Conservation (phyloP, 2,888 invertebrate genomes). For the Ophion costatus region DNA sequence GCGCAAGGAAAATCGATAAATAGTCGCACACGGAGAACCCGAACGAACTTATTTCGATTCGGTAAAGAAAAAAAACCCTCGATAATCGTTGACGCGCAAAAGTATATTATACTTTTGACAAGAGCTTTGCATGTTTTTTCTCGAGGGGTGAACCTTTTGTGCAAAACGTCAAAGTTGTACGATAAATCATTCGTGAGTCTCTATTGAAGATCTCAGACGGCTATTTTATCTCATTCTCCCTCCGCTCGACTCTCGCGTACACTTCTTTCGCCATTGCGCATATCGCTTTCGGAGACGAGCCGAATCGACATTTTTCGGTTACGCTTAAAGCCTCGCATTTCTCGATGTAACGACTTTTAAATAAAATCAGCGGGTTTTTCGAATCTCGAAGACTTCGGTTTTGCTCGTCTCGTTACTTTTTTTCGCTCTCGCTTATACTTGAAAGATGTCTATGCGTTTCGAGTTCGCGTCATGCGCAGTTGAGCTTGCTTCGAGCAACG, state of each 20-base stretch:
- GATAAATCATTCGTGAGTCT: not conserved
- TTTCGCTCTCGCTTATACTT: slow-evolving; percentile 2
- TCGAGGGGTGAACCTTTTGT: not conserved
- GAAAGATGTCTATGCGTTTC: slow-evolving; percentile 2
- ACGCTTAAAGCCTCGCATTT: not conserved
- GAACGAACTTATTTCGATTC: too few relatives aligned
- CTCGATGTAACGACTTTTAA: too few relatives aligned
- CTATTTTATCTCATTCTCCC: slow-evolving; percentile 2
- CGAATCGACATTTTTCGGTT: not conserved
- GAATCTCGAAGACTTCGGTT: not conserved
- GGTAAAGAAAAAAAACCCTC: too few relatives aligned
- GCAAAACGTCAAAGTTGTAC: not conserved
- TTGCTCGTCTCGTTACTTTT: not conserved
- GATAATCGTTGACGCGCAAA: too few relatives aligned
- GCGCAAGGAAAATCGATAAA: too few relatives aligned
- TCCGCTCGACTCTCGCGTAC: slow-evolving; percentile 11
- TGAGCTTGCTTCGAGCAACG: not conserved
- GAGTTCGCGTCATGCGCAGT: not conserved
- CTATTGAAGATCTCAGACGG: not conserved
- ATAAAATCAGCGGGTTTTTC: not conserved
- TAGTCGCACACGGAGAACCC: too few relatives aligned
- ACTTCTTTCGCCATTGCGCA: not conserved
- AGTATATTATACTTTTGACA: too few relatives aligned
- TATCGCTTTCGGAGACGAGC: slow-evolving; percentile 2
- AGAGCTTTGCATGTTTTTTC: too few relatives aligned